These are phyloP conservation scores for Ruditapes philippinarum DNA, from an alignment of 1,140 invertebrate genomes.

Conservation along the genomic window DNA sequence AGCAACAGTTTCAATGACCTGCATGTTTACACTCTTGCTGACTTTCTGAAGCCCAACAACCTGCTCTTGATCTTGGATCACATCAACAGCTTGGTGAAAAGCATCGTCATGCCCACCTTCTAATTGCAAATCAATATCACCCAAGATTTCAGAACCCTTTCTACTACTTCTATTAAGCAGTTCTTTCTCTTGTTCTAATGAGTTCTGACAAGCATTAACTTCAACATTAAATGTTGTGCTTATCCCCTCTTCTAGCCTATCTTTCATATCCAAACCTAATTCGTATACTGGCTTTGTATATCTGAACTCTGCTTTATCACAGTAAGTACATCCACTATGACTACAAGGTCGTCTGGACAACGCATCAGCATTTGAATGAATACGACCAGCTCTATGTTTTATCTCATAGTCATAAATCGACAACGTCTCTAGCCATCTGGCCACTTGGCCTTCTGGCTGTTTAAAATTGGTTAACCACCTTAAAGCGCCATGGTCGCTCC, in stretches of 20 bases:
- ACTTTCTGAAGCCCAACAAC: too few species aligned
- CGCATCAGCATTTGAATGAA: slow-evolving; percentile 33
- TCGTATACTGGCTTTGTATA: too few species aligned
- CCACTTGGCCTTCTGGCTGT: slow-evolving; percentile 42
- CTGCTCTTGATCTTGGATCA: too few species aligned
- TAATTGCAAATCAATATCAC: background rate
- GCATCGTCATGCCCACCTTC: background rate
- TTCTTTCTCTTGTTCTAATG: background rate
- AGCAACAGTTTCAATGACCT: too few species aligned
- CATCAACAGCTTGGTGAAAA: background rate
- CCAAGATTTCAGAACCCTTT: background rate
- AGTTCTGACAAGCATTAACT: background rate
- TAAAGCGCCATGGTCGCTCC: slow-evolving; percentile 53
- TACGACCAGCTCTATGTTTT: slow-evolving; percentile 4
- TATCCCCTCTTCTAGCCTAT: background rate
- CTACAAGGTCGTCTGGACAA: slow-evolving; percentile 2
- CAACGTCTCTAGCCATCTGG: slow-evolving; percentile 46
- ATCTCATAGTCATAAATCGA: slow-evolving; percentile 26
- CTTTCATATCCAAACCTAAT: background rate
- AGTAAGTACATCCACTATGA: background rate
- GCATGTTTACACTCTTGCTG: too few species aligned
- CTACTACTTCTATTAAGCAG: background rate
- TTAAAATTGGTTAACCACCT: slow-evolving; percentile 58
- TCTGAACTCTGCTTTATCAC: background rate
- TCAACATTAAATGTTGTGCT: background rate